These are phyloP conservation scores for Dromococcyx pavoninus DNA, from an alignment of 2,797 vertebrate species.

Conservation along the genomic window DNA sequence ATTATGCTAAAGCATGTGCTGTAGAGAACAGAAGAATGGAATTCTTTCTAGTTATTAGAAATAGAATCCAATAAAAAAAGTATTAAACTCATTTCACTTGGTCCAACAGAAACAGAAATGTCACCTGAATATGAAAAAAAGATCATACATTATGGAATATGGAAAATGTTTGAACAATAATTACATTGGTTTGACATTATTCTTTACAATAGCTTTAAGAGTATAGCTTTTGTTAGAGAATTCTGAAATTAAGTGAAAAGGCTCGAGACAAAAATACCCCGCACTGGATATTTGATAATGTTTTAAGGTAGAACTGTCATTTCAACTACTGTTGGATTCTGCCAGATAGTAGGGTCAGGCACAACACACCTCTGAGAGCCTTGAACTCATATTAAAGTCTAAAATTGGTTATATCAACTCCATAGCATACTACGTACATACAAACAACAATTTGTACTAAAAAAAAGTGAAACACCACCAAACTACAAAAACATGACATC, in stretches of 20 bases:
- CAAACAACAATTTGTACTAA: background rate
- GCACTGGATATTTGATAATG: background rate
- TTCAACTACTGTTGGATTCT: background rate
- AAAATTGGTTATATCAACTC: background rate
- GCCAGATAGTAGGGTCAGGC: background rate
- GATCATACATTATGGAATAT: background rate
- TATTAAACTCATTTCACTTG: constrained; percentile 38
- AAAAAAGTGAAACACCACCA: background rate
- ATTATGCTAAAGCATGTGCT: background rate
- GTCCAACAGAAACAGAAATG: constrained; percentile 51
- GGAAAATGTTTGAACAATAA: constrained; percentile 25
- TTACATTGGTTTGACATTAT: background rate
- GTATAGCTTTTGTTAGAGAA: background rate
- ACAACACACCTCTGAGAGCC: background rate
- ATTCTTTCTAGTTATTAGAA: constrained; percentile 62
- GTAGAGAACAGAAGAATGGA: background rate
- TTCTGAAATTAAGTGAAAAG: background rate
- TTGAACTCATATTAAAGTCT: background rate
- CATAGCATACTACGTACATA: background rate
- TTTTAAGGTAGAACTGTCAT: background rate
- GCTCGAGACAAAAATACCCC: background rate
- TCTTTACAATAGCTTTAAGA: background rate
- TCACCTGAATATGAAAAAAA: constrained; percentile 49
- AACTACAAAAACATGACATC: background rate
- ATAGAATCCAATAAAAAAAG: constrained; percentile 67